Evolutionary conservation across 2,797 vertebrate genomes (phyloP), one percentile per base, ranked within the genome.

Genomic region (Acipenser oxyrinchus): DNA sequence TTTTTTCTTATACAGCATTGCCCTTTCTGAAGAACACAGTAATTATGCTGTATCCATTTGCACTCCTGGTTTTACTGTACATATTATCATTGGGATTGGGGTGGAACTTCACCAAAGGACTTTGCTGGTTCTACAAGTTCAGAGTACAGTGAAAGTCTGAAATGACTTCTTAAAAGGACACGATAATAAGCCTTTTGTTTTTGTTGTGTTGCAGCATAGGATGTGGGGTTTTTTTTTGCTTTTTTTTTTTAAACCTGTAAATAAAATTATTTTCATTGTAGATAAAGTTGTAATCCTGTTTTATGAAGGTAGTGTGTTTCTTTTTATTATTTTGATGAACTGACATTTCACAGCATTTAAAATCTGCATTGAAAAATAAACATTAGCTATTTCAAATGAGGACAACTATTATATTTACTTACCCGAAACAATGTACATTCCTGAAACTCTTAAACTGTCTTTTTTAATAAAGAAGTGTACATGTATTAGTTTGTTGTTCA

Each of bases 11-110:
- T 68, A 23, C 71, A 99, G 97, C 92, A 1, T 61, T 99, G 60
- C 95, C 97, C 0, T 97, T 96, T 81, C 68, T 99, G 87, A 94
- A 94, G 82, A 97, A 97, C 79, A 99, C 96, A 0, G 97, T 93
- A 60, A 81, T 94, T 71, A 91, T 99, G 66, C 84, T 99, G 62
- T 99, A 99, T 71, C 97, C 97, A 0, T 98, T 99, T 50, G 92
- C 93, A 3, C 84, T 93, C 65, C 91, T 99, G 53, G 81, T 76
- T 53, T 72, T 99, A 37, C 67, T 99, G 13, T 99, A 97, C 49
- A 59, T 95, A 73, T 89, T 99, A 58, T 98, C 97, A 0, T 66
- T 99, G 68, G 91, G 88, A 0, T 82, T 98, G 67, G 94, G 96
- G 8, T 99, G 97, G 97, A 99, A 99, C 84, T 96, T 99, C 78